A percentile compares a stretch with the other conserved stretches of the same genome.
These are phyloP conservation scores for Eumerus sabulonum DNA, from an alignment of 2,888 invertebrate genomes.

Conservation along the genomic window DNA sequence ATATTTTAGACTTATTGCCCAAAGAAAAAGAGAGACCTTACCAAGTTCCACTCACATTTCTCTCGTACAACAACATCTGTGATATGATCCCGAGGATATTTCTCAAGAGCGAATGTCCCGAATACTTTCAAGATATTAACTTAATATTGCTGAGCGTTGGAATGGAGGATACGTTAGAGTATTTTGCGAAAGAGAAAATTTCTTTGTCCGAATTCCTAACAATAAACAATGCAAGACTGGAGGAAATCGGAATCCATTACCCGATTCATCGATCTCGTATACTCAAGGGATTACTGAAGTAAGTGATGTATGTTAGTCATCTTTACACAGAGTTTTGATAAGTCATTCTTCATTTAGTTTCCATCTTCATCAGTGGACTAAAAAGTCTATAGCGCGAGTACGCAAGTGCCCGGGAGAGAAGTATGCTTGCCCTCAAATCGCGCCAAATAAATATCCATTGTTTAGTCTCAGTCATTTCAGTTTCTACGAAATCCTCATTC, in stretches of 20 bases:
- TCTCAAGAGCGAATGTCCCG: slow-evolving; percentile 76
- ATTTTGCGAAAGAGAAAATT: slow-evolving; percentile 74
- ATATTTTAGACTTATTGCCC: slow-evolving; percentile 75
- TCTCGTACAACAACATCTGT: slow-evolving; percentile 74
- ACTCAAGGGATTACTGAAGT: slow-evolving; percentile 75
- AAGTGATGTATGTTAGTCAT: slow-evolving; percentile 60
- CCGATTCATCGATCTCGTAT: slow-evolving; percentile 76
- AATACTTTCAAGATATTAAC: slow-evolving; percentile 77
- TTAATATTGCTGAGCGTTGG: slow-evolving; percentile 73
- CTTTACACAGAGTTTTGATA: not conserved
- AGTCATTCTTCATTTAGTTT: slow-evolving; percentile 71
- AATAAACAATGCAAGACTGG: slow-evolving; percentile 73
- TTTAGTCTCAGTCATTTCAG: slow-evolving; percentile 69
- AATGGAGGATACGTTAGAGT: slow-evolving; percentile 72
- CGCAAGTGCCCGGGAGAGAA: slow-evolving; percentile 71
- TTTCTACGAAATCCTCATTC: slow-evolving; percentile 77
- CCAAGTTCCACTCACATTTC: slow-evolving; percentile 74
- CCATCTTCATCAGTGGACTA: slow-evolving; percentile 77
- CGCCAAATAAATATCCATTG: slow-evolving; percentile 9
- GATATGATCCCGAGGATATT: slow-evolving; percentile 77
- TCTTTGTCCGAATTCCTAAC: slow-evolving; percentile 75
- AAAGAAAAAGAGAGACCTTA: slow-evolving; percentile 69
- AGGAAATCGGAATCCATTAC: slow-evolving; percentile 73
- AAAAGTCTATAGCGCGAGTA: slow-evolving; percentile 74
- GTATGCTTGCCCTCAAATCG: slow-evolving; percentile 59